Evolutionary conservation across 2,888 invertebrate genomes (phyloP).

Genomic region (Lasius platythorax): DNA sequence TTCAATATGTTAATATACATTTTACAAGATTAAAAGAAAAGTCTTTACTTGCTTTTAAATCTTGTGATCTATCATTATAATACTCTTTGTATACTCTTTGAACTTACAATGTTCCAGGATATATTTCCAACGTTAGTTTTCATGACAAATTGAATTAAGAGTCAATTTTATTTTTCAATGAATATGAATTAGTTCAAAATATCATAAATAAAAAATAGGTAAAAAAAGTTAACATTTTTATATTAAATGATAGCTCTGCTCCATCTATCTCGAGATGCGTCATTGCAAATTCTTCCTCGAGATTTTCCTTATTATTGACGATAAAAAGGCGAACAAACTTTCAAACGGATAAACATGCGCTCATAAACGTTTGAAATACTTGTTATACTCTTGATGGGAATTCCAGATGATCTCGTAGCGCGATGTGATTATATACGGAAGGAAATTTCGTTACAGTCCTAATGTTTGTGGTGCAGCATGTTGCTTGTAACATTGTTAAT

Average conservation of each 20-base stretch:
- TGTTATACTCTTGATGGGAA: neutral
- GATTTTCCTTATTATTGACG: slow-evolving; percentile 5
- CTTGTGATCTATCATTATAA: neutral
- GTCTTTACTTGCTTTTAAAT: too few species aligned
- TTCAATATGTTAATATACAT: neutral
- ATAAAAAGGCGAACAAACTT: neutral
- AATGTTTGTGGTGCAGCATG: neutral
- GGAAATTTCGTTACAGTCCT: slow-evolving; percentile 33
- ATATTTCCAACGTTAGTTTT: neutral
- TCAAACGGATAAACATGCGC: neutral
- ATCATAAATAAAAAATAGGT: neutral
- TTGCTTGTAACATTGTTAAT: slow-evolving; percentile 12
- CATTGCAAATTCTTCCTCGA: neutral
- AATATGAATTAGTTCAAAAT: neutral
- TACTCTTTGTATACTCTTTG: neutral
- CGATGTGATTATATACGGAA: slow-evolving; percentile 9
- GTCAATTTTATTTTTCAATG: neutral
- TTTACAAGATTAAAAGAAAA: neutral
- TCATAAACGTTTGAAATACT: neutral
- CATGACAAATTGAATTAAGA: neutral
- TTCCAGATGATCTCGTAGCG: slow-evolving; percentile 34
- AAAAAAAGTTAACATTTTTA: neutral
- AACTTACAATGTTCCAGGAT: neutral
- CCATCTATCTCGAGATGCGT: neutral
- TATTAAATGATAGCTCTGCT: neutral